Evolutionary conservation across 2,113 vertebrate species (phyloP).

Genomic region (Entelurus aequoreus): DNA sequence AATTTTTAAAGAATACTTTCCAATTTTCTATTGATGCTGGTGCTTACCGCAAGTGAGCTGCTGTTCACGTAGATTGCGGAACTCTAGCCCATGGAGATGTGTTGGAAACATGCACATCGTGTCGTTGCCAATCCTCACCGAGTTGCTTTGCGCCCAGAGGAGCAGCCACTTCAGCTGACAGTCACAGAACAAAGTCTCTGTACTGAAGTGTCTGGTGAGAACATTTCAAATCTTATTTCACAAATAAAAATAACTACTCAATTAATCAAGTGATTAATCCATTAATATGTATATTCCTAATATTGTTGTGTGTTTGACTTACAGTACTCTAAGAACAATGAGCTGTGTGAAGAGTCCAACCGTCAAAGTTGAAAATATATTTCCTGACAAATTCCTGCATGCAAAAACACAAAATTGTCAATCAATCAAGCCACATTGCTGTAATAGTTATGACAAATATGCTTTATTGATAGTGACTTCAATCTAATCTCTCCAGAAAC

Average conservation of each 20-base stretch:
- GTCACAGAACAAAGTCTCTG: constrained; percentile 85
- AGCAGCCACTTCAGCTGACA: constrained; percentile 86
- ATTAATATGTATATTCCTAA: neutral
- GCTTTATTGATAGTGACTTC: constrained; percentile 2
- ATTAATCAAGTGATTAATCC: neutral
- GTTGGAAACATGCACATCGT: constrained; percentile 78
- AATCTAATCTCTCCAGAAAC: constrained; percentile 16
- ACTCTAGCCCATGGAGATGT: constrained; percentile 73
- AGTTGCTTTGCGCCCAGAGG: constrained; percentile 74
- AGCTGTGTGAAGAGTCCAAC: constrained; percentile 81
- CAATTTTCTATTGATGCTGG: neutral
- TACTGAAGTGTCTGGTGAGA: constrained; percentile 76
- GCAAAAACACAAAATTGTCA: constrained; percentile 5
- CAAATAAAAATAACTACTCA: neutral
- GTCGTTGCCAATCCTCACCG: constrained; percentile 77
- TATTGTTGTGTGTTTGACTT: constrained; percentile 50
- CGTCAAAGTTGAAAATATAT: constrained; percentile 86
- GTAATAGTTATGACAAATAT: neutral
- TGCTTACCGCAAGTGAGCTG: constrained; percentile 81
- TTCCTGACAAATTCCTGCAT: constrained; percentile 83
- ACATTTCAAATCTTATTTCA: neutral
- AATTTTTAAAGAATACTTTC: neutral
- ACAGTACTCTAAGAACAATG: constrained; percentile 79
- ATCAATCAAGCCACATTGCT: neutral
- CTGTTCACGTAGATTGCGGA: constrained; percentile 74